A percentile compares a stretch with the other conserved stretches of the same genome.
These are phyloP conservation scores for Phasia obesa DNA, from an alignment of 2,888 invertebrate genomes.

Conservation along the genomic window DNA sequence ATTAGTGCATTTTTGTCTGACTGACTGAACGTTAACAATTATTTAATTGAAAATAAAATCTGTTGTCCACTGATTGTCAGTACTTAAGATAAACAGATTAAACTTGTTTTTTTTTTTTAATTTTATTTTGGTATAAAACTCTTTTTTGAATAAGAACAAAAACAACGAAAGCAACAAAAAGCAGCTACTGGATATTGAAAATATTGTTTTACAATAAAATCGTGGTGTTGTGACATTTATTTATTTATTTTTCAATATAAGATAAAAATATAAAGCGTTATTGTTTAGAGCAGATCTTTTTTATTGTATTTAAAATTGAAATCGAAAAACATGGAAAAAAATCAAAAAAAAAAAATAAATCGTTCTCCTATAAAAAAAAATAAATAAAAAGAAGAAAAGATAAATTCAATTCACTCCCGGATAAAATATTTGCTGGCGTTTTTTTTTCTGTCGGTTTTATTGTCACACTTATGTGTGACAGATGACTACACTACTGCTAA, in stretches of 20 bases:
- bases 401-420: conserved; percentile 41
- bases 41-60: conserved; percentile 58
- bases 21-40: conserved; percentile 24
- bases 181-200: conserved; percentile 64
- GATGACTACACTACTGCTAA: conserved; percentile 16
- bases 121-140: conserved; percentile 22
- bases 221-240: conserved; percentile 53
- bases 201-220: conserved; percentile 63
- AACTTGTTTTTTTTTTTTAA: conserved; percentile 33
- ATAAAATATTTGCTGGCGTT: conserved; percentile 43
- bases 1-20: neutral
- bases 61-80: conserved; percentile 59
- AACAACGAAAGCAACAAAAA: conserved; percentile 21
- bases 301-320: conserved; percentile 14
- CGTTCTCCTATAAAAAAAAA: conserved; percentile 28
- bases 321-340: neutral
- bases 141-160: conserved; percentile 42
- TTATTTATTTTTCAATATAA: neutral
- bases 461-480: conserved; percentile 52
- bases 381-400: conserved; percentile 32
- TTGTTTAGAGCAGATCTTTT: conserved; percentile 13
- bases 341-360: conserved; percentile 18
- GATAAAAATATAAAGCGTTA: conserved; percentile 1
- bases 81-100: conserved; percentile 67
- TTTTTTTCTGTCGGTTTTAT: conserved; percentile 49